Evolutionary conservation across 2,888 invertebrate species (phyloP), one percentile per base, ranked within the genome.

Genomic region (Ypsolopha sequella): DNA sequence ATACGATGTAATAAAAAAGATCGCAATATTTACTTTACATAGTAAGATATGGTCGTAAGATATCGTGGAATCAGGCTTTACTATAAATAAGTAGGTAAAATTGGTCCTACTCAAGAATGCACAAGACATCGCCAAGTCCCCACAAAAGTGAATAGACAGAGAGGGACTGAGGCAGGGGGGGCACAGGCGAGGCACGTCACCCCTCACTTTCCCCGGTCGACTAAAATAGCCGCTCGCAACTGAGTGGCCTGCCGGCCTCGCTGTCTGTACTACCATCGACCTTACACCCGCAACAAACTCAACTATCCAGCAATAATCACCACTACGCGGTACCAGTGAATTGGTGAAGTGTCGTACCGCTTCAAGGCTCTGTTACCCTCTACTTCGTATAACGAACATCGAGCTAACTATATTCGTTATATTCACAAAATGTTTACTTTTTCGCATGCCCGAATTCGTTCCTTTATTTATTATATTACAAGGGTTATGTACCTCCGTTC

Each of bases 221-320:
- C 84, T 84, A 85, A 82, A 84, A 84, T 84, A 85, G 82, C 81
- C 69, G 80, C 82, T 81, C 73, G 64, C 67, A 62, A 66, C 68
- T 55, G 56, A 52, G 46, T 44, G 24, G 24, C 44, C 10, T 24
- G 24, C 46, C 24, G 24, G 24, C 24, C 24, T 9, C 46, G 46
- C 46, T n/a, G 10, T 4, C 34, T n/a, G 45, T 45, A 8, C 10
- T 7, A 4, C 34, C 45, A 6, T 11, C 46, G 46, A n/a, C 35
- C 34, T 11, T 1, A 46, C n/a, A 35, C 35, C 11, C 33, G 34
- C 35, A 46, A 10, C 34, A 34, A 6, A 35, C 33, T 14, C 45
- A n/a, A 46, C 46, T 24, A 24, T 24, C 24, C 24, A 24, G 24
- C 24, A 24, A 24, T 24, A 24, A 24, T 2, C 24, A 24, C 24